phyloP scores from a whole-genome alignment of 2,113 vertebrate species.

The Fukomys damarensis region DNA sequence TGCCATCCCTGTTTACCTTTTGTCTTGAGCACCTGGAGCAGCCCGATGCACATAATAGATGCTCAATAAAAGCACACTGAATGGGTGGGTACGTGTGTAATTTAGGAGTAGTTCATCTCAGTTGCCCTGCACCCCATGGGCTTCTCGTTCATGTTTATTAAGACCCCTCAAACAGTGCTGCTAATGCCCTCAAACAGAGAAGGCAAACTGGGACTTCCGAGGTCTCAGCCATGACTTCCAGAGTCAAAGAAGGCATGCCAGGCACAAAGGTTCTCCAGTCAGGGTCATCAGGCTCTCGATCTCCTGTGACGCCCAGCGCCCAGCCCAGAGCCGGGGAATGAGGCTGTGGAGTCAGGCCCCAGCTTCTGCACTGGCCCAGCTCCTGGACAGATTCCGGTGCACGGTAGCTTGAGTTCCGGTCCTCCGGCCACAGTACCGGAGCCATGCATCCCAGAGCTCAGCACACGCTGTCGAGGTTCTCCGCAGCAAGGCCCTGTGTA shows the following conservation, averaged over 20 bases:
- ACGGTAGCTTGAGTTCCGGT: fast-evolving
- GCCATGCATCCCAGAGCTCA: fast-evolving
- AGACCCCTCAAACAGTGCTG: no score
- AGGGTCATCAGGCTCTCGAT: neutral
- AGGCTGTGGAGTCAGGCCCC: neutral
- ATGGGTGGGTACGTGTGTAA: fast-evolving
- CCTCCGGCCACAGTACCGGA: neutral
- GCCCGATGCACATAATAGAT: fast-evolving
- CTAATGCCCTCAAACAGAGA: neutral
- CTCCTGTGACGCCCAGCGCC: no score
- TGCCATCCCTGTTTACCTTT: neutral
- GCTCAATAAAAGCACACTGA: neutral
- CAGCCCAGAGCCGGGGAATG: neutral
- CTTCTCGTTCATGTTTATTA: neutral
- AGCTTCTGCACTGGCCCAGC: fast-evolving
- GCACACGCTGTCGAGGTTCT: fast-evolving
- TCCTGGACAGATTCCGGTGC: fast-evolving
- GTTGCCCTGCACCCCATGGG: neutral
- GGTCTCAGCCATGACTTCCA: neutral
- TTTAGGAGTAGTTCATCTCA: neutral
- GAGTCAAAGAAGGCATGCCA: neutral
- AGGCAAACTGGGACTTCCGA: neutral
- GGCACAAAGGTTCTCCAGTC: no score
- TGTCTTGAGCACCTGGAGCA: neutral
- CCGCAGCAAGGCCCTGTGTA: no score